Evolutionary conservation across 2,888 invertebrate species (phyloP), one percentile per base, ranked within the genome.

Genomic region (Dolichomitus sp.): DNA sequence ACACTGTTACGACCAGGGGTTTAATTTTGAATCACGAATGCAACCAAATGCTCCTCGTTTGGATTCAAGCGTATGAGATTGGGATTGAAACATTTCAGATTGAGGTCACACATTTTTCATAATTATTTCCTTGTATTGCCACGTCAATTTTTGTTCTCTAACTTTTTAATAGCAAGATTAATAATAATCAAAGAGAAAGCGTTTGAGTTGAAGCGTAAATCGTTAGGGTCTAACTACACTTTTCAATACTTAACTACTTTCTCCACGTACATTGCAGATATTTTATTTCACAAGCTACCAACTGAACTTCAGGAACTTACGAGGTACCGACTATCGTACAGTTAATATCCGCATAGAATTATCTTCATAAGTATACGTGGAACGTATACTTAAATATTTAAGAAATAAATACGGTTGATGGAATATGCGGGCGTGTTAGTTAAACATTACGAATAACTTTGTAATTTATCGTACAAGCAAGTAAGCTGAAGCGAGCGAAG

Each of bases 371-470:
- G 19, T 23, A 52, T 23, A 52, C 19, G 23, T 19, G 6, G 52
- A 37, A 37, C 7, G 14, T 23, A 11, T 12, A 23, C 54, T 6
- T 54, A 27, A 14, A 17, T 19, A 3, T 27, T 27, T 54, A 12
- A 4, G 11, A 11, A 23, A 27, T 14, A 54, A 0, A 54, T 27
- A 54, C 27, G 27, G 1, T 54, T 14, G 6, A 54, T 9, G 27
- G 27, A 27, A 54, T 54, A 23, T 54, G 3, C 23, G 23, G 27
- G 57, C 59, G 23, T 19, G 37, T 48, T 37, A 6, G 17, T 19
- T 5, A 23, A 50, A 48, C 50, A n/a, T 40, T 30, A 66, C 48
- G 66, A 50, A 30, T 50, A 42, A 14, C 9, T 50, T 50, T 68
- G 17, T 30, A n/a, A 17, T 50, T 52, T 30, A 27, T 27, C 66